Evolutionary conservation across 2,113 vertebrate species (phyloP).

Genomic region (Microcebus murinus): DNA sequence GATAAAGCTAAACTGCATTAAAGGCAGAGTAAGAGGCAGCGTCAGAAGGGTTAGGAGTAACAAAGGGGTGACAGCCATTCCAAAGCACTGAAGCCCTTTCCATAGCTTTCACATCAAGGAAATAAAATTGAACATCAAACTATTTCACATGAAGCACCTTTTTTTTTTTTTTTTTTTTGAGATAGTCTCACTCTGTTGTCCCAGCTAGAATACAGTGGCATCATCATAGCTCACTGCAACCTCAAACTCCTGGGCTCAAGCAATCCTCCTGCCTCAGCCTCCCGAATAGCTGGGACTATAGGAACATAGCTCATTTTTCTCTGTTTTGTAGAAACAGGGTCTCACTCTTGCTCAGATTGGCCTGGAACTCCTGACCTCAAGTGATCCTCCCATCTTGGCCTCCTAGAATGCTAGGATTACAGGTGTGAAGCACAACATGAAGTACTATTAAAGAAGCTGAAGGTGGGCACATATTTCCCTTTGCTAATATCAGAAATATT

Average conservation of each 20-base stretch:
- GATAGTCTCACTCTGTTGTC: too few species aligned
- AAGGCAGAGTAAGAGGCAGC: not conserved
- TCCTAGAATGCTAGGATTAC: too few species aligned
- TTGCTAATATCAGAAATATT: slow-evolving; percentile 57
- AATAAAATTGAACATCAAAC: not conserved
- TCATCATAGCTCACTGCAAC: too few species aligned
- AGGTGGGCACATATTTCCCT: slow-evolving; percentile 46
- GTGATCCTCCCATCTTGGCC: too few species aligned
- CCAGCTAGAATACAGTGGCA: too few species aligned
- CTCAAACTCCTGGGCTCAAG: too few species aligned
- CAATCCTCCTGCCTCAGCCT: too few species aligned
- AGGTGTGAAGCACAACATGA: not conserved
- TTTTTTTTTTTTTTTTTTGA: not conserved
- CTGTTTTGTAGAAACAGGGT: too few species aligned
- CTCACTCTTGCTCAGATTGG: too few species aligned
- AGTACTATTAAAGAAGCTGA: slow-evolving; percentile 39
- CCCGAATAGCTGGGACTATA: too few species aligned
- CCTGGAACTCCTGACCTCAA: too few species aligned
- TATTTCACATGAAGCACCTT: slow-evolving; percentile 36
- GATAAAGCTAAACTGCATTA: slow-evolving; percentile 34
- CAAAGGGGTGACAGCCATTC: not conserved
- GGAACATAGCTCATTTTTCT: too few species aligned
- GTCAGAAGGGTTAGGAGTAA: not conserved
- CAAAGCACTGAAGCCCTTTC: slow-evolving; percentile 19
- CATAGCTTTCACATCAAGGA: not conserved